phyloP scores from a whole-genome alignment of 2,797 vertebrate genomes.

The Meda fulgida region DNA sequence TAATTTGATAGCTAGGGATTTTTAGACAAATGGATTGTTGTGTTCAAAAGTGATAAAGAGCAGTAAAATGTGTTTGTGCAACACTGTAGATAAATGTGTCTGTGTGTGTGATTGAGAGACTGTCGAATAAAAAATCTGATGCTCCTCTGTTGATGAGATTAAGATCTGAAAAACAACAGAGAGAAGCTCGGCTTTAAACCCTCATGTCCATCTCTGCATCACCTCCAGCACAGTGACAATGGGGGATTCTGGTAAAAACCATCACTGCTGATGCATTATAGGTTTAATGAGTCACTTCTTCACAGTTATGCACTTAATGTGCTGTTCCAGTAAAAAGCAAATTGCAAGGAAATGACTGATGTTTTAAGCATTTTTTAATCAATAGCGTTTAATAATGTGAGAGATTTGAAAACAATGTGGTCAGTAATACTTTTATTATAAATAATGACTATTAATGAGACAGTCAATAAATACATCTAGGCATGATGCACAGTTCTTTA shows the following conservation, averaged over 20 bases:
- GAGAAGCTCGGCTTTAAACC: neutral
- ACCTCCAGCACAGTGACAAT: neutral
- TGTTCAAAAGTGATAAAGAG: neutral
- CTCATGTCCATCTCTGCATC: neutral
- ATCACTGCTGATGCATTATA: neutral
- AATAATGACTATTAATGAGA: neutral
- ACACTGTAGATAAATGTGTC: neutral
- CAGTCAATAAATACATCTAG: neutral
- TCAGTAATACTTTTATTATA: neutral
- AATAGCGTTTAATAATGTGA: conserved; percentile 4
- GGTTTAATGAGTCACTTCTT: conserved; percentile 22
- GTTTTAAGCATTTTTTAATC: conserved; percentile 5
- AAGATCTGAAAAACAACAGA: neutral
- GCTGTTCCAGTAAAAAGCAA: conserved; percentile 23
- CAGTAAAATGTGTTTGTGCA: conserved; percentile 19
- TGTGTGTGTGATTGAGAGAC: conserved; percentile 15
- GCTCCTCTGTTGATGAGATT: neutral
- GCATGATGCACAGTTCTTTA: neutral
- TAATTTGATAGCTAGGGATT: neutral
- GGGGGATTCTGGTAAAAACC: conserved; percentile 23
- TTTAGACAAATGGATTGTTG: conserved; percentile 13
- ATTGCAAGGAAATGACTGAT: conserved; percentile 11
- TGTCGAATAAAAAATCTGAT: neutral
- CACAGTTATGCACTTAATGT: neutral
- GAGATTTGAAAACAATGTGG: neutral